Evolutionary conservation across 2,888 invertebrate genomes (phyloP), one percentile per base, ranked within the genome.

Genomic region (Himalopsyche anomala): DNA sequence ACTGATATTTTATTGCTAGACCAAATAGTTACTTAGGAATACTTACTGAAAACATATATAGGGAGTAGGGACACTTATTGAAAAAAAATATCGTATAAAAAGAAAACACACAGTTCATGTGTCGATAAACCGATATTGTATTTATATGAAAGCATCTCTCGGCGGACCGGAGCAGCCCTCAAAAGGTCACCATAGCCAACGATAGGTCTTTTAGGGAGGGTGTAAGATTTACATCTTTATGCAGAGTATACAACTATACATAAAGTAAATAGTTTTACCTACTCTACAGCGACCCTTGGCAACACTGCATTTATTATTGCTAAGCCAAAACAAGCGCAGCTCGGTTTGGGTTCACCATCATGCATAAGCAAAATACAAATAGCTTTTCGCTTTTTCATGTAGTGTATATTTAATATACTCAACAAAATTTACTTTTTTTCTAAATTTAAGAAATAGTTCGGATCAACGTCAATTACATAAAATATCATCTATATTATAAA

Each of bases 171-270:
- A 36, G 36, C 4, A 74, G 74, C 8, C 74, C 28, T 38, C 38
- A 74, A 74, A 74, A 74, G 38, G 38, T 74, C 74, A 36, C 74
- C 74, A 38, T 15, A 2, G 36, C 38, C 28, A 28, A 38, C 74
- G 36, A 36, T 74, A 5, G 38, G 74, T 74, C 74, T 74, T 74
- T 74, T 12, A 36, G 5, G 19, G 15, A 74, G 11, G 38, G 38
- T 38, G 38, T 74, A 74, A 74, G 74, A 74, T 74, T 74, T 38
- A 74, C 74, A 74, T 74, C 74, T 74, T 74, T 38, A 74, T 74
- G 9, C 69, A 69, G 74, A 74, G 38, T 36, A 74, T 28, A 74
- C 74, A 36, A 74, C 15, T 36, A 74, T 28, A 74, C 74, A 36
- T 38, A 36, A 74, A 36, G 74, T 74, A 36, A 74, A 74, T 74